A percentile compares a stretch with the other conserved stretches of the same genome.
Evolutionary conservation across 1,140 invertebrate species (phyloP).

Genomic region (Oppia nitens): DNA sequence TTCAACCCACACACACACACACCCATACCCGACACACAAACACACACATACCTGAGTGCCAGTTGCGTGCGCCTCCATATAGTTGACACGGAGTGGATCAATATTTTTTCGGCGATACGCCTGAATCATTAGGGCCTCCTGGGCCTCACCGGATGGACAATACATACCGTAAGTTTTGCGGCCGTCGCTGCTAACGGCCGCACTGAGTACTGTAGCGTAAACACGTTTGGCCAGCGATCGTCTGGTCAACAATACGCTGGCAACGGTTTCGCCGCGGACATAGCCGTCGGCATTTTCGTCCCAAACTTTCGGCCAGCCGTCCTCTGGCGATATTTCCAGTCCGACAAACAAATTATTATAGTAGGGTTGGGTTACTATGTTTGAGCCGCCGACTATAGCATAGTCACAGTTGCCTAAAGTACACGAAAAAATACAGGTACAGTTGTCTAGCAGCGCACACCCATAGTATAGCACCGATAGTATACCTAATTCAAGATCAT

Average conservation of each 20-base stretch:
- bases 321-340: conserved; percentile 38
- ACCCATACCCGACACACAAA: too few relatives aligned
- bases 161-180: conserved; percentile 66
- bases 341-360: conserved; percentile 35
- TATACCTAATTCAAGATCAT: conserved; percentile 35
- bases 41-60: conserved; percentile 57
- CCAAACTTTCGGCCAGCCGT: conserved; percentile 38
- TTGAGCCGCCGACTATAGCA: conserved; percentile 36
- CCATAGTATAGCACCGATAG: too few relatives aligned
- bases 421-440: too few relatives aligned
- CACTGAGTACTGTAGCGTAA: conserved; percentile 45
- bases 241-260: conserved; percentile 62
- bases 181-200: conserved; percentile 76
- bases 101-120: conserved; percentile 27
- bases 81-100: conserved; percentile 26
- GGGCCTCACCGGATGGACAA: conserved; percentile 24
- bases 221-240: conserved; percentile 42
- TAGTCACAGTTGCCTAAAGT: conserved; percentile 35
- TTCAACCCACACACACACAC: too few relatives aligned
- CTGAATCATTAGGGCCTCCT: conserved; percentile 26
- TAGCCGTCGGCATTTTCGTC: conserved; percentile 30
- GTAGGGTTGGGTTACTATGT: conserved; percentile 32
- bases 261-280: conserved; percentile 53
- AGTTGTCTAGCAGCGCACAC: too few relatives aligned
- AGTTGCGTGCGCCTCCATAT: conserved; percentile 34